These are phyloP conservation scores for Clistopyga incitator DNA, from an alignment of 2,888 invertebrate genomes.

Conservation along the genomic window DNA sequence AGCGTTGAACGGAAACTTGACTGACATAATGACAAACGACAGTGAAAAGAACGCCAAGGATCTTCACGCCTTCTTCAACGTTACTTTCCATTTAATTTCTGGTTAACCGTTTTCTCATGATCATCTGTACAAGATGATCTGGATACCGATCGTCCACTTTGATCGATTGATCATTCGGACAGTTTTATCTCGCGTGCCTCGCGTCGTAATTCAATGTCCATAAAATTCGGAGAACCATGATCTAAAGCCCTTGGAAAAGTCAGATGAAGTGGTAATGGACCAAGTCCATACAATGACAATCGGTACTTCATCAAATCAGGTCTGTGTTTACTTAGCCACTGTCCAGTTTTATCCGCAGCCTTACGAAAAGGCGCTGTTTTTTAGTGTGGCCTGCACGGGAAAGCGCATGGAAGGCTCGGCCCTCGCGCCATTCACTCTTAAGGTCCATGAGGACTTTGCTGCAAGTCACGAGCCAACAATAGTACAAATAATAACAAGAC, in stretches of 20 bases:
- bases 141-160: slow-evolving; percentile 27
- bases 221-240: not conserved
- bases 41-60: slow-evolving; percentile 47
- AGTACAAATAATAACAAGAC: slow-evolving; percentile 84
- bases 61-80: slow-evolving; percentile 67
- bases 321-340: slow-evolving; percentile 80
- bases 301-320: not conserved
- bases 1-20: slow-evolving; percentile 76
- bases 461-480: slow-evolving; percentile 84
- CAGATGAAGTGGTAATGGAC: not conserved
- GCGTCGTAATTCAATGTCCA: not conserved
- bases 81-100: slow-evolving; percentile 46
- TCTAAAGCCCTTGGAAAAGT: not conserved
- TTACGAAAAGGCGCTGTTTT: slow-evolving; percentile 71
- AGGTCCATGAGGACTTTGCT: slow-evolving; percentile 70
- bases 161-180: not conserved
- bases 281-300: not conserved
- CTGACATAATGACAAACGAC: slow-evolving; percentile 82
- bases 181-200: not conserved
- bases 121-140: slow-evolving; percentile 48
- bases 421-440: slow-evolving; percentile 61
- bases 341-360: slow-evolving; percentile 53
- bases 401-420: slow-evolving; percentile 72
- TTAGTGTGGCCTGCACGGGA: slow-evolving; percentile 68
- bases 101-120: slow-evolving; percentile 61